Conservation (phyloP, 2,797 vertebrate species). For the Chloroceryle inda region DNA sequence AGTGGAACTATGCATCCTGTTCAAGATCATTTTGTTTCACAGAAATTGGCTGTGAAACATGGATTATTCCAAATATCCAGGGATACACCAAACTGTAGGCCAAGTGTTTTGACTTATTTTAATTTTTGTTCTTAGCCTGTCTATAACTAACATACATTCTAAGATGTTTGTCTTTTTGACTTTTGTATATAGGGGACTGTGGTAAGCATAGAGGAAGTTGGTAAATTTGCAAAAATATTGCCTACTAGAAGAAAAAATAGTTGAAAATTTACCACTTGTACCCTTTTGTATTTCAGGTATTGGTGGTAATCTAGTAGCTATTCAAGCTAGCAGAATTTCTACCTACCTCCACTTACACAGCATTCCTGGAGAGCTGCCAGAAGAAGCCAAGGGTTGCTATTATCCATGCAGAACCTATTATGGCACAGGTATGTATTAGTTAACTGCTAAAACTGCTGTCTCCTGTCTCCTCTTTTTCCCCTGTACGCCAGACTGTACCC, state of each 20-base stretch:
- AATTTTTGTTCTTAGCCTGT: background rate
- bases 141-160: background rate
- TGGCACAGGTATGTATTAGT: conserved; percentile 86
- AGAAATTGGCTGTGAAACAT: background rate
- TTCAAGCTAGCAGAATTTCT: conserved; percentile 97
- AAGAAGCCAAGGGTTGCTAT: conserved; percentile 91
- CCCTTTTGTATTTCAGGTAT: conserved; percentile 85
- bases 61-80: background rate
- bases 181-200: background rate
- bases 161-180: background rate
- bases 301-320: conserved; percentile 96
- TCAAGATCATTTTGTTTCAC: background rate
- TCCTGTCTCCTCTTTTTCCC: background rate
- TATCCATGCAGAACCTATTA: conserved; percentile 92
- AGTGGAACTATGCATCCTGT: background rate
- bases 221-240: background rate
- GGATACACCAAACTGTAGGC: background rate
- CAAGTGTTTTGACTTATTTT: background rate
- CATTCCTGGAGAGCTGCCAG: conserved; percentile 91
- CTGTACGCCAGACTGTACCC: too few species aligned
- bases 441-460: background rate
- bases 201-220: background rate
- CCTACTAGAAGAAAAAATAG: background rate
- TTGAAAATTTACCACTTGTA: background rate
- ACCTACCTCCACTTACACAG: conserved; percentile 95